A percentile compares a stretch with the other conserved stretches of the same genome.
These are phyloP conservation scores for Pygmarrhopalites habei DNA, from an alignment of 1,140 invertebrate species.

Conservation along the genomic window DNA sequence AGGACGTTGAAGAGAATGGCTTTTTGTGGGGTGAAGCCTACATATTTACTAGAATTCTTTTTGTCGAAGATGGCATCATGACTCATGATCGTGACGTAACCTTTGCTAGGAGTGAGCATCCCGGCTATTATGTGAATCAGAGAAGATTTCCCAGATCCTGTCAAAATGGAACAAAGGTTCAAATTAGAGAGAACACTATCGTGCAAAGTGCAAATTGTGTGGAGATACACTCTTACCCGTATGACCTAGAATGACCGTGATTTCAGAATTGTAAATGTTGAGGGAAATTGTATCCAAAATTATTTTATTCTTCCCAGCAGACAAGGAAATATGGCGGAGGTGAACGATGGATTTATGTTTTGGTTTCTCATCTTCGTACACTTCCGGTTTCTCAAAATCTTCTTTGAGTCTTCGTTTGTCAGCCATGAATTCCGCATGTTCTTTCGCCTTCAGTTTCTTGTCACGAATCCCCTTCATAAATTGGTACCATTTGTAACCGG, in stretches of 20 bases:
- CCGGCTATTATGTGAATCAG: constrained; percentile 25
- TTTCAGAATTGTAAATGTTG: constrained; percentile 29
- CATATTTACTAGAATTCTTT: constrained; percentile 11
- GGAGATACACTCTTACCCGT: too few species aligned
- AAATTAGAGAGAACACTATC: background rate
- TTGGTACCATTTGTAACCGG: constrained; percentile 2
- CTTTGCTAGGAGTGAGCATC: constrained; percentile 18
- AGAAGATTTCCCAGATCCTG: constrained; percentile 24
- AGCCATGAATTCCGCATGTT: constrained; percentile 1
- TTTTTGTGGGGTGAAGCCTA: constrained; percentile 26
- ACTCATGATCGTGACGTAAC: constrained; percentile 16
- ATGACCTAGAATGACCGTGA: constrained; percentile 30
- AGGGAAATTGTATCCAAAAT: constrained; percentile 25
- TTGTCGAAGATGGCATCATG: constrained; percentile 16
- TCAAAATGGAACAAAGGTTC: background rate
- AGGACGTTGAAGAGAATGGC: constrained; percentile 27
- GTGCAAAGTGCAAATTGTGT: too few species aligned
- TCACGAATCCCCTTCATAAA: background rate
- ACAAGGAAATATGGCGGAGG: constrained; percentile 16
- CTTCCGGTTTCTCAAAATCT: constrained; percentile 18
- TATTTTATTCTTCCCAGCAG: constrained; percentile 25
- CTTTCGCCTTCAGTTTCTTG: background rate
- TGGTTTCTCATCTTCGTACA: constrained; percentile 22
- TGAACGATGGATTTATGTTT: constrained; percentile 10
- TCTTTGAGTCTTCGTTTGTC: constrained; percentile 1